Evolutionary conservation across 2,888 invertebrate species (phyloP), one percentile per base, ranked within the genome.

Genomic region (Falcaria lacertinaria): DNA sequence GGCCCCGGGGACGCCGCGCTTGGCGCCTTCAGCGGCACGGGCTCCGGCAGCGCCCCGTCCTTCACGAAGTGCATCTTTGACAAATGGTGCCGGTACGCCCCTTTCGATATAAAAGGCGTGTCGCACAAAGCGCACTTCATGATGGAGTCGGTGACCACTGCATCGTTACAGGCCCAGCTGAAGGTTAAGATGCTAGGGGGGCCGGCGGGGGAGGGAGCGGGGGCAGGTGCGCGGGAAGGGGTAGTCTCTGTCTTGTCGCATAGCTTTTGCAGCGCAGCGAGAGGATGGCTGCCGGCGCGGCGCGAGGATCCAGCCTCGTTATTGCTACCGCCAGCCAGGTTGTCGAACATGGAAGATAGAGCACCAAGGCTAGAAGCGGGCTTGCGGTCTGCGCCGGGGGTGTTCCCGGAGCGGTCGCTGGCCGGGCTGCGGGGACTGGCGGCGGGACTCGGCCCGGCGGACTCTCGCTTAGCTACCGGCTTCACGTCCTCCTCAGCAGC

Each of bases 101-200:
- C 98, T 85, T 98, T 98, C 33, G 98, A 98, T 59, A 97, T 96
- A 80, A 98, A 98, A 17, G 97, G 97, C 16, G 97, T 97, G 83
- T 97, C 97, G 90, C 97, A 97, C 71, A 97, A 95, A 42, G 97
- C 96, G 84, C 97, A 97, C 82, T 97, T 97, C 93, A 97, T 96
- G 48, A 96, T 94, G 19, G 96, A 95, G 69, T 96, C 96, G 0
- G 95, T 95, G 69, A 96, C 93, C 2, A 97, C 94, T 4, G 96
- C 96, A 75, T 97, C 97, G 75, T 96, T 97, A 83, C 97, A 97
- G 39, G 97, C 97, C 97, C 97, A 97, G 76, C 96, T 97, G 78
- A 97, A 97, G 2, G 97, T 96, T 33, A 97, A 85, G 58, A 97
- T 96, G 44, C 95, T 94, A 11, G 96, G 95, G 0, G 95, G 94